Evolutionary conservation across 2,888 invertebrate species (phyloP), one percentile per base, ranked within the genome.

Genomic region (Trileptium ribeirensis): DNA sequence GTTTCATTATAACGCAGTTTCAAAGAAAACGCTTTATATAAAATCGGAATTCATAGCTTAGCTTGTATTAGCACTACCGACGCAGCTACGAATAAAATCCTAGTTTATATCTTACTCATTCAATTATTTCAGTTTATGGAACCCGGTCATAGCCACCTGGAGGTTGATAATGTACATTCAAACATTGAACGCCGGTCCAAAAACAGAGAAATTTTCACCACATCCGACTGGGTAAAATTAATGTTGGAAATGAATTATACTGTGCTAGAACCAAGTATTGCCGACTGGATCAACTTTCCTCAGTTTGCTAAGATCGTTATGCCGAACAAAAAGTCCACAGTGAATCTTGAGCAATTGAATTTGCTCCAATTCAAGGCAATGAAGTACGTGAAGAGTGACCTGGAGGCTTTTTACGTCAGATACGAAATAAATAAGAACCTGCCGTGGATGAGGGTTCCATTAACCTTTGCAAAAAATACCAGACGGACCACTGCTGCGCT

Each of bases 231-330:
- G 51, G 51, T 51, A 24, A 51, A 51, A 51, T 15, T 51, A 15
- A 51, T 51, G 51, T 15, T 24, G 24, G 24, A 24, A 75, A 38
- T 39, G 15, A 75, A 38, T 29, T 75, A 39, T 39, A 75, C n/a
- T n/a, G 36, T 51, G 8, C 8, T 51, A 15, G 51, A 51, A 24
- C 51, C 51, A 24, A 24, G 8, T 15, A 51, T 51, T n/a, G n/a
- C 24, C 2, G 77, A 75, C 38, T 75, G 77, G 77, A 2, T 37
- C n/a, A 36, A 75, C n/a, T 75, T 75, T 37, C 34, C 38, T 37
- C 33, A 29, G n/a, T 15, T 38, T n/a, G 77, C 77, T 37, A 36
- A 75, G 36, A n/a, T 3, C 29, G n/a, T 38, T 38, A n/a, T 70
- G 34, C 31, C 24, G n/a, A 75, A 75, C n/a, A 36, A 36, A 37